phyloP scores from a whole-genome alignment of 2,113 vertebrate species.

The Pseudopipra pipra region DNA sequence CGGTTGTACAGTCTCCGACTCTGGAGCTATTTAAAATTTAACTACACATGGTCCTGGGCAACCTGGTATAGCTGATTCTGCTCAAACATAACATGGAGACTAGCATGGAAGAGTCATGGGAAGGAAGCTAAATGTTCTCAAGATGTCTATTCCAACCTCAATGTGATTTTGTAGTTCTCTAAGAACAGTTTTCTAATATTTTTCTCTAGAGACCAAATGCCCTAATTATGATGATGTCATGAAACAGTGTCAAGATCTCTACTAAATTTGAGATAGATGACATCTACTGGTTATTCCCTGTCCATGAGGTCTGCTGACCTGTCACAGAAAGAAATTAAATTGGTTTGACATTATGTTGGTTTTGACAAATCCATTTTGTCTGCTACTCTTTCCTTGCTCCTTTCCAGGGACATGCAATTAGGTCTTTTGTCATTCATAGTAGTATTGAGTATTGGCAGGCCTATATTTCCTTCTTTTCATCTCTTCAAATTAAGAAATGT shows the following conservation, averaged over 20 bases:
- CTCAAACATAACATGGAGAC: neutral
- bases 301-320: neutral
- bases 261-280: neutral
- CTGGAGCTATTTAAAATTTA: neutral
- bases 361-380: slow-evolving; percentile 16
- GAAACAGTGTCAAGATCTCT: neutral
- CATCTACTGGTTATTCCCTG: neutral
- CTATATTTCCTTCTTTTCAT: neutral
- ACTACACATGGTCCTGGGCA: neutral
- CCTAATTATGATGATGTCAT: neutral
- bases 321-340: slow-evolving; percentile 5
- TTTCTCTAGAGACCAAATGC: neutral
- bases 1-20: neutral
- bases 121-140: neutral
- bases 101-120: accelerated
- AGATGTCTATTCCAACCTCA: neutral
- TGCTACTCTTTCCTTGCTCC: neutral
- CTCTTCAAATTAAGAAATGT: neutral
- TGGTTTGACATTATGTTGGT: neutral
- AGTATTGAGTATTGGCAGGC: neutral
- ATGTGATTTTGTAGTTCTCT: neutral
- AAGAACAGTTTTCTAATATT: neutral
- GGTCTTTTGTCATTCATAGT: neutral
- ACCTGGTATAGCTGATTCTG: neutral
- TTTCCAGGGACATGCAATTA: neutral